These are phyloP conservation scores for Euwallacea fornicatus DNA, from an alignment of 1,140 invertebrate species.

Conservation along the genomic window DNA sequence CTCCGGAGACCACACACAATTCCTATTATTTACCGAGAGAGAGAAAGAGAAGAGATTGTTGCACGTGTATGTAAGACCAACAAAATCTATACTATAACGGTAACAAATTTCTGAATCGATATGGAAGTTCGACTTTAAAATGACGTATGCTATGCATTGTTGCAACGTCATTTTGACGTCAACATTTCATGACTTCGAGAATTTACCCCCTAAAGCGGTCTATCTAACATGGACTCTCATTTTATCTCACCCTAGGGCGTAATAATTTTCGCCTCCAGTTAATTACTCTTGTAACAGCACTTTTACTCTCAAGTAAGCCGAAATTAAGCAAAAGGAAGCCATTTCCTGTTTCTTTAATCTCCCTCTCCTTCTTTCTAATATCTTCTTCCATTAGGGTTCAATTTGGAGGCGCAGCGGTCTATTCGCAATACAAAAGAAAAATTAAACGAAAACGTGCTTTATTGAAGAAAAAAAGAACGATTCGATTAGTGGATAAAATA, in stretches of 20 bases:
- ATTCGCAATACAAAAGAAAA: slow-evolving; percentile 6
- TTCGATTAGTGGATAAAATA: not conserved
- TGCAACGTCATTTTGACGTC: too few relatives aligned
- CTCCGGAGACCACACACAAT: slow-evolving; percentile 11
- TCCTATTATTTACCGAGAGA: slow-evolving; percentile 2
- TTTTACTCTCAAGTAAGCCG: slow-evolving; percentile 14
- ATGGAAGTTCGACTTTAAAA: too few relatives aligned
- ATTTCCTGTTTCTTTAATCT: slow-evolving; percentile 17
- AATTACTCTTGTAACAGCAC: slow-evolving; percentile 14
- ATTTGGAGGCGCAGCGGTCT: slow-evolving; percentile 10
- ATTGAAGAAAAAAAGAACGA: not conserved
- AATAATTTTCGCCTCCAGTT: slow-evolving; percentile 5
- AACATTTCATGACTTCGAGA: too few relatives aligned
- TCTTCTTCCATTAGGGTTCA: slow-evolving; percentile 8
- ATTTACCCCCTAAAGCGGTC: too few relatives aligned
- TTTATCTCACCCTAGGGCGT: not conserved
- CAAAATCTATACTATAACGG: too few relatives aligned
- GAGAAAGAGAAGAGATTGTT: not conserved
- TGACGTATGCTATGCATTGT: too few relatives aligned
- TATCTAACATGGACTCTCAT: not conserved
- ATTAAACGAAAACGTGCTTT: slow-evolving; percentile 11
- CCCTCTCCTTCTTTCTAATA: slow-evolving; percentile 10
- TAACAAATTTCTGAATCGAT: too few relatives aligned
- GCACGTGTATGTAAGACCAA: too few relatives aligned
- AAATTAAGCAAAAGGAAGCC: slow-evolving; percentile 16